Base-by-base conservation (phyloP, 2,113 vertebrate genomes). In the Arenaria interpres region DNA sequence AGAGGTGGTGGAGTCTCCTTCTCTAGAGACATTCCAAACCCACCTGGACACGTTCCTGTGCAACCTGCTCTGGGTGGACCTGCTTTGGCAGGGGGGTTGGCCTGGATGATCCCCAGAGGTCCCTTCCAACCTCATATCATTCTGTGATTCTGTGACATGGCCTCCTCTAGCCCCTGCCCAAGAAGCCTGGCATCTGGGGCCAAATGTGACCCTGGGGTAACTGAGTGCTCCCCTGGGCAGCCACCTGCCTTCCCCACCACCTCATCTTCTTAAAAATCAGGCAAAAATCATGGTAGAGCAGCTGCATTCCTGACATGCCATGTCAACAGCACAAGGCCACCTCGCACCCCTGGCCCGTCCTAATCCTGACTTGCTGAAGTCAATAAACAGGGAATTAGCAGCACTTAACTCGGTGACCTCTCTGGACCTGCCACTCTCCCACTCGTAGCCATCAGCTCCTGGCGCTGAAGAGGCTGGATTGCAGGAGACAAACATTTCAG, bases 361-460 rank as follows among this genome's bases (percentile, higher is more conserved):
- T 95, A 87, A 90, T 92, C 90, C 86, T 6, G 35, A 13, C 21
- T 72, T 64, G 48, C 90, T 87, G 86, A 84, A 95, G 43, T 92
- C 80, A 92, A 68, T 92, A 93, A 90, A 93, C 60, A 64, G 57
- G 77, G 83, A 90, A 90, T 96, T 94, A 92, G 64, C 83, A 84
- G 79, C 85, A 71, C 56, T 93, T 95, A 90, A 78, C 83, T 86
- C 20, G 0, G 54, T 94, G 85, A 93, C 56, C 68, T 92, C 48
- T 84, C 32, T 0, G 2, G 39, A 60, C 11, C 10, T 10, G 9
- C 62, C 30, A 18, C 33, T 85, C 79, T 92, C 50, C 67, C 0
- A 3, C 41, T 85, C 8, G 3, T 68, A 92, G 4, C 39, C 30
- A 48, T 46, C 39, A 68, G 69, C 46, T 92, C 11, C 79, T 72